These are phyloP conservation scores for Apodemia zela DNA, from an alignment of 2,888 invertebrate species.

Conservation along the genomic window DNA sequence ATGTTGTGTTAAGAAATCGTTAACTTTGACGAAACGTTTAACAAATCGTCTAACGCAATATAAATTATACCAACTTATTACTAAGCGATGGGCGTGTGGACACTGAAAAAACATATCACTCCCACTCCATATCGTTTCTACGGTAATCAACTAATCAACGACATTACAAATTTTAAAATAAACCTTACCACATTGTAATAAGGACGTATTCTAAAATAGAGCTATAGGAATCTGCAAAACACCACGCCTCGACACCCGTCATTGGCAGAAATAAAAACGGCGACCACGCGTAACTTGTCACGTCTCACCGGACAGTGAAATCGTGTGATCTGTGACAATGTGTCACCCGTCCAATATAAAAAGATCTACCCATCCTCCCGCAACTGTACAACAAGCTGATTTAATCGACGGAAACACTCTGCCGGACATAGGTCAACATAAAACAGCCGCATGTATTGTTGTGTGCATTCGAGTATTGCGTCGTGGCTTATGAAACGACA, in stretches of 20 bases:
- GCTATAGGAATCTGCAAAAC: conserved; percentile 45
- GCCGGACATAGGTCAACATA: conserved; percentile 42
- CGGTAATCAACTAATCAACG: conserved; percentile 44
- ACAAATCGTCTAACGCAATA: conserved; percentile 53
- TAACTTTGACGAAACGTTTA: conserved; percentile 5
- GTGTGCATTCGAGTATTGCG: conserved; percentile 53
- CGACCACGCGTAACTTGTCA: conserved; percentile 78
- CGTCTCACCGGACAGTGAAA: conserved; percentile 75
- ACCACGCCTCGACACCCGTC: conserved; percentile 79
- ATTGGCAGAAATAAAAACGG: conserved; percentile 81
- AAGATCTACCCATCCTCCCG: conserved; percentile 44
- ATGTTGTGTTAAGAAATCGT: neutral
- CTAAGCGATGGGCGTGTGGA: conserved; percentile 68
- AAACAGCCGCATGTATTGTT: conserved; percentile 44
- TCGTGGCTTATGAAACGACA: conserved; percentile 76
- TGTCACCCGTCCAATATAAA: conserved; percentile 55
- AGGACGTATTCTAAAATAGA: conserved; percentile 35
- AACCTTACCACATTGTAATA: conserved; percentile 48
- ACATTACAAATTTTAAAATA: conserved; percentile 38
- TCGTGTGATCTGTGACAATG: conserved; percentile 77
- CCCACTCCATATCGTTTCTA: conserved; percentile 67
- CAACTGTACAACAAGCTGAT: conserved; percentile 26
- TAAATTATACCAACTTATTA: conserved; percentile 33
- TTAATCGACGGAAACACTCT: conserved; percentile 26
- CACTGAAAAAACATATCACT: conserved; percentile 75